Evolutionary conservation across 2,113 vertebrate species (phyloP), one percentile per base, ranked within the genome.

Genomic region (Salminus brasiliensis): DNA sequence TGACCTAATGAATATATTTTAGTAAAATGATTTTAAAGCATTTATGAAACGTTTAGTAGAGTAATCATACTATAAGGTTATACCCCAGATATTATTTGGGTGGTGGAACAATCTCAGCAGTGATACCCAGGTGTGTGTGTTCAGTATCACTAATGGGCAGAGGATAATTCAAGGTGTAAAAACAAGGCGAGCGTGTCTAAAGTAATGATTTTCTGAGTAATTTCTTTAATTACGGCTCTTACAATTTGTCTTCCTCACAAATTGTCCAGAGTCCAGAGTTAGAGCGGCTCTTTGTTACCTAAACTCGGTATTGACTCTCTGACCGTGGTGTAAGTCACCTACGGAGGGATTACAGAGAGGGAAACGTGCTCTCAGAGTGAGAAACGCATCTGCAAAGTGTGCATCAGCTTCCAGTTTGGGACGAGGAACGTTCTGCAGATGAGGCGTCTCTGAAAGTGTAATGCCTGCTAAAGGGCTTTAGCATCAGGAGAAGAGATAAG

Each of bases 401-500:
- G 72, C 72, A 21, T 43, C 25, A 30, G 29, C 47, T 55, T 69
- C 65, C 32, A 68, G 55, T 47, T 73, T 77, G 27, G 23, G 9
- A 62, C 70, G 57, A 52, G 79, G 47, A 65, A 72, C 62, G 79
- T 82, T 81, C 75, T 79, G 76, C 79, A 67, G 78, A 74, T 70
- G 79, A 84, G 60, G 75, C 67, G 36, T 60, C 52, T 34, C 23
- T 81, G 78, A 78, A 72, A 78, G 83, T n/a, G n/a, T 83, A 79
- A 81, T 76, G 67, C 83, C 55, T 65, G 66, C 71, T 81, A 81
- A 81, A 83, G 81, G 34, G 70, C 74, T 84, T 84, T 78, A 59
- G 69, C 80, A 74, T 81, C 77, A 78, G 80, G 60, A 80, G 76
- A 76, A 63, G 34, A 78, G 83, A 87, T 85, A 86, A 82, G 82